Evolutionary conservation across 1,140 invertebrate genomes (phyloP).

Genomic region (Drosophila parabipectinata): DNA sequence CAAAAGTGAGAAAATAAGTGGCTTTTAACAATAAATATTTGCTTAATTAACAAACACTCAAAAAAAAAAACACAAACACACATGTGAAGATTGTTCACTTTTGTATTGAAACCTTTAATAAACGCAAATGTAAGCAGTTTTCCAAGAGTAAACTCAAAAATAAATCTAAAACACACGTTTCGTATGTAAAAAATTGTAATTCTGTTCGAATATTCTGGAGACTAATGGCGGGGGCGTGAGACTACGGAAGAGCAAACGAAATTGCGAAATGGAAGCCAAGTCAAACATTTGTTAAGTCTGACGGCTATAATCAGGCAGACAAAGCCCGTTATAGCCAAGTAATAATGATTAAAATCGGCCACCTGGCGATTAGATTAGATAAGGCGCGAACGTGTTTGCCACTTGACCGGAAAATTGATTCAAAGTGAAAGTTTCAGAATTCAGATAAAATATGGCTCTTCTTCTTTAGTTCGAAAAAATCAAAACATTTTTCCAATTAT

Average conservation of each 20-base stretch:
- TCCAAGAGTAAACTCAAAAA: conserved; percentile 36
- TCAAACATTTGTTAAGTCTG: conserved; percentile 30
- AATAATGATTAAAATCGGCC: conserved; percentile 27
- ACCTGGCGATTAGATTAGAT: conserved; percentile 62
- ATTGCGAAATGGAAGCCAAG: conserved; percentile 31
- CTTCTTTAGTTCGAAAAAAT: too few species aligned
- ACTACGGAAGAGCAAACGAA: neutral
- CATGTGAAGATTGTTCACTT: conserved; percentile 31
- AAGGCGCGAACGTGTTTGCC: conserved; percentile 7
- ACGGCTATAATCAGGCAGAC: conserved; percentile 15
- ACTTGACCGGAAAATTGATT: neutral
- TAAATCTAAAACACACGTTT: conserved; percentile 47
- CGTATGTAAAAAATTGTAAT: neutral
- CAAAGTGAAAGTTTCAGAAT: conserved; percentile 2
- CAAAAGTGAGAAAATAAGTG: conserved; percentile 62
- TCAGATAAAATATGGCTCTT: neutral
- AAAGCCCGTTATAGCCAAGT: conserved; percentile 34
- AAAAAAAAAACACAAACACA: conserved; percentile 21
- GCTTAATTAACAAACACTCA: conserved; percentile 55
- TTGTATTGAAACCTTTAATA: conserved; percentile 46
- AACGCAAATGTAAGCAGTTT: conserved; percentile 49
- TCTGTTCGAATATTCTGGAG: conserved; percentile 2
- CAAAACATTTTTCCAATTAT: too few species aligned
- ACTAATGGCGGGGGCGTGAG: neutral
- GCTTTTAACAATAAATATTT: conserved; percentile 69